These are phyloP conservation scores for Myotis pilosus DNA, from an alignment of 2,797 vertebrate genomes.

Conservation along the genomic window DNA sequence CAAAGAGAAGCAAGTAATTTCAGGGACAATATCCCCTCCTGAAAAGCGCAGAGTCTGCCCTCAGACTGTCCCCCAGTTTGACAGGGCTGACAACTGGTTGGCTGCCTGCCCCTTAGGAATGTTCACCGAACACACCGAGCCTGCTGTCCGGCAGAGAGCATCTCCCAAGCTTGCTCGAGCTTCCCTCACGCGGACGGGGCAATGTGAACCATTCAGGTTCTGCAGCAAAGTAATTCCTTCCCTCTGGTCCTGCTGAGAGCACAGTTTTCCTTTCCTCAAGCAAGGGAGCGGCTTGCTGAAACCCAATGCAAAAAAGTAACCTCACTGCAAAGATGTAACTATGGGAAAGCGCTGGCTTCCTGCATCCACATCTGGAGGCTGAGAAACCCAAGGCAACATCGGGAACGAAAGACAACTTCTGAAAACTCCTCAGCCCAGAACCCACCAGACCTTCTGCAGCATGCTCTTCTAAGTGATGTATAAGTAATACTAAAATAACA, in stretches of 20 bases:
- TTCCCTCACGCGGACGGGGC: background rate
- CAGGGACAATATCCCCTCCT: background rate
- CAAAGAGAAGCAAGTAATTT: background rate
- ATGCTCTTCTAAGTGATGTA: background rate
- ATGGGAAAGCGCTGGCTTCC: constrained; percentile 37
- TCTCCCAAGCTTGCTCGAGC: background rate
- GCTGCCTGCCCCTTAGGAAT: background rate
- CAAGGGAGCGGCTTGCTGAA: constrained; percentile 63
- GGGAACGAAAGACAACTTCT: background rate
- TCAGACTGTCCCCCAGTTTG: background rate
- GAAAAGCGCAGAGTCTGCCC: background rate
- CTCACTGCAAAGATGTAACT: constrained; percentile 62
- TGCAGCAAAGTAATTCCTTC: background rate
- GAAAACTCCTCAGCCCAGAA: background rate
- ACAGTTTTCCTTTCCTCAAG: constrained; percentile 61
- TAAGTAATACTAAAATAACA: background rate
- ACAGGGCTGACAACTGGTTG: background rate
- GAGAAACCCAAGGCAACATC: background rate
- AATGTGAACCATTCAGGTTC: background rate
- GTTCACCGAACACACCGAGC: background rate
- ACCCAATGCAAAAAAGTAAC: constrained; percentile 58
- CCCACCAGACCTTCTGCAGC: background rate
- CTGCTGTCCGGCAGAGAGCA: background rate
- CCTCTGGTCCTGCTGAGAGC: constrained; percentile 72
- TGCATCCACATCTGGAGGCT: background rate